Evolutionary conservation across 2,113 vertebrate genomes (phyloP), one percentile per base, ranked within the genome.

Genomic region (Thunnus thynnus): DNA sequence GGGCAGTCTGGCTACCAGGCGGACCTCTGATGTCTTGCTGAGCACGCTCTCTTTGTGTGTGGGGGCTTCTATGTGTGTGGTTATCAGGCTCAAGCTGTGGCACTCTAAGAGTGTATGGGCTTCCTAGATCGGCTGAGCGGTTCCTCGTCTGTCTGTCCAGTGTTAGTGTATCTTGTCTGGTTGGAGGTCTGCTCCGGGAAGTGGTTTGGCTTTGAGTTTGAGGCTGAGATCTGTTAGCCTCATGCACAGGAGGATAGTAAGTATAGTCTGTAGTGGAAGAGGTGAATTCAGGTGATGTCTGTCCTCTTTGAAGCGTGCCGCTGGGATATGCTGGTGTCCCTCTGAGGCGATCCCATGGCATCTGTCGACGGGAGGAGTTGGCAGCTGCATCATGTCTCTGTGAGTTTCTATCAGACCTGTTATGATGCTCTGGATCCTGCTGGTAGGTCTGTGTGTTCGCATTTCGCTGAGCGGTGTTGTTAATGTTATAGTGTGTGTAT

Each of bases 291-390:
- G 73, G 13, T 0, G 79, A 46, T 0, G 62, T 27, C 6, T 56
- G 78, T 3, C 58, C 46, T 65, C 85, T 85, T 13, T 76, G 83
- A n/a, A 14, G 25, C 0, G 41, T 80, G 5, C 27, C 63, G 1
- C 57, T 86, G 14, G 94, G 94, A 76, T 95, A 96, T 0, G 93
- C 82, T 0, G 95, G 95, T 0, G 95, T 96, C 27, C 91, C 94
- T 68, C 83, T 78, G n/a, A 93, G 83, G 25, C 5, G 84, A 78
- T 96, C 94, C 95, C 94, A 95, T 0, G 94, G 88, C 88, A 88
- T 83, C 84, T 92, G 94, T 30, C 16, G 77, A 1, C 0, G 78
- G 12, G 57, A 41, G 11, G 80, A 73, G 44, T 52, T 80, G 2
- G 48, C 20, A 16, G 48, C 6, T 20, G 36, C 57, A 8, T 82